Base-by-base conservation (phyloP, 2,888 invertebrate species). In the Scaptomyza flava region DNA sequence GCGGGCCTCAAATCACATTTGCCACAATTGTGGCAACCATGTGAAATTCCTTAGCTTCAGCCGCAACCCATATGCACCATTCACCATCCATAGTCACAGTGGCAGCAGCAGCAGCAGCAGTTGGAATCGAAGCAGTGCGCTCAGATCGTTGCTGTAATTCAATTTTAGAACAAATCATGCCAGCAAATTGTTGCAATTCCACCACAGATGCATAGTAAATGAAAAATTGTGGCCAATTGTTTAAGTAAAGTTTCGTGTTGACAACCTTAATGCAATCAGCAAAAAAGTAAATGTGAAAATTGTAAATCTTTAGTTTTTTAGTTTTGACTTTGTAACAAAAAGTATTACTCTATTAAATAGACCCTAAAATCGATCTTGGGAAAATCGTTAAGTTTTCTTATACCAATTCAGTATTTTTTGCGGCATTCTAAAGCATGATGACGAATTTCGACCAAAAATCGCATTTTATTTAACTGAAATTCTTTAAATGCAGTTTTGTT, bases 101-200 rank as follows among this genome's bases (percentile, higher is more conserved):
- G 47, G 38, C 17, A 17, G 30, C 30, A 30, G 6, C 31, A 31
- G n/a, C 20, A 59, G 53, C 46, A 14, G 17, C 31, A 30, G 38
- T 34, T 63, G 42, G 33, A 56, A 41, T 51, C 38, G 50, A 11
- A 38, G 58, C 69, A 62, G 14, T 9, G 34, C 36, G 59, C 62
- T 46, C 58, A 68, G 60, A 71, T 81, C 68, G 79, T 87, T 84
- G 68, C 50, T 17, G 61, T 72, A 87, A 81, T 84, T 59, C 65
- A 81, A 87, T 82, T 82, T 62, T 34, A 34, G 51, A 73, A 61
- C 68, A 72, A 87, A 82, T 87, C 87, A 81, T 62, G 70, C 61
- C 69, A 57, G 68, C 76, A 87, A 82, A 68, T 87, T 68, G 62
- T 59, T 64, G 14, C 65, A 70, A 73, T 63, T 74, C 45, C 20